These are phyloP conservation scores for Thelaira solivaga DNA, from an alignment of 2,888 invertebrate species.

Conservation along the genomic window DNA sequence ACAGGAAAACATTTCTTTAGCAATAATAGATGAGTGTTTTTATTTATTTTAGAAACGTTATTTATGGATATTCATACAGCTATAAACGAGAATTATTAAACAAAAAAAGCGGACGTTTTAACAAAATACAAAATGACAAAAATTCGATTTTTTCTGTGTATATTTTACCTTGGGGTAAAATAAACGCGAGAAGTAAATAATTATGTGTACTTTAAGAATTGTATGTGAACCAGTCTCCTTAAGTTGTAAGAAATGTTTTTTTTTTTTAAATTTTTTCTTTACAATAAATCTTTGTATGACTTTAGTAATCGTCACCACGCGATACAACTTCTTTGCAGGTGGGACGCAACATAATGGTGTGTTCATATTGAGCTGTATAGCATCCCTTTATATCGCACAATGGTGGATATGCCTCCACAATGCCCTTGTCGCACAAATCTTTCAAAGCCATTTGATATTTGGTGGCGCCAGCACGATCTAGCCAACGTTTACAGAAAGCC, in stretches of 20 bases:
- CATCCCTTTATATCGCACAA: slow-evolving; percentile 97
- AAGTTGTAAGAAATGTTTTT: background rate
- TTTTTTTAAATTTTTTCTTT: background rate
- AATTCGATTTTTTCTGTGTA: background rate
- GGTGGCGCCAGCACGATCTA: slow-evolving; percentile 96
- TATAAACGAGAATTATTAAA: background rate
- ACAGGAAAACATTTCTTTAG: too few relatives aligned
- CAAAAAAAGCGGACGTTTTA: slow-evolving; percentile 13
- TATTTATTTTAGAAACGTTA: slow-evolving; percentile 10
- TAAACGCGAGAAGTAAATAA: slow-evolving; percentile 8
- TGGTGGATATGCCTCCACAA: slow-evolving; percentile 99
- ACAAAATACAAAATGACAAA: slow-evolving; percentile 7
- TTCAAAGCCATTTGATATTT: slow-evolving; percentile 99
- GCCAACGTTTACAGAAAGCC: slow-evolving; percentile 99
- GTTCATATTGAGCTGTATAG: slow-evolving; percentile 99
- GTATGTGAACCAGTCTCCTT: background rate
- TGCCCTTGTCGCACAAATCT: slow-evolving; percentile 97
- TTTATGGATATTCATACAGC: background rate
- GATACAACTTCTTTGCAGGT: slow-evolving; percentile 99
- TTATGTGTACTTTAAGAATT: background rate
- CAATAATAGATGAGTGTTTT: background rate
- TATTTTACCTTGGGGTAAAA: slow-evolving; percentile 10
- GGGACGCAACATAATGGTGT: slow-evolving; percentile 97
- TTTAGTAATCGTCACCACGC: slow-evolving; percentile 92
- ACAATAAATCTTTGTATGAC: slow-evolving; percentile 2